Conservation (phyloP, 1,140 invertebrate genomes). For the Tenebrio molitor region DNA sequence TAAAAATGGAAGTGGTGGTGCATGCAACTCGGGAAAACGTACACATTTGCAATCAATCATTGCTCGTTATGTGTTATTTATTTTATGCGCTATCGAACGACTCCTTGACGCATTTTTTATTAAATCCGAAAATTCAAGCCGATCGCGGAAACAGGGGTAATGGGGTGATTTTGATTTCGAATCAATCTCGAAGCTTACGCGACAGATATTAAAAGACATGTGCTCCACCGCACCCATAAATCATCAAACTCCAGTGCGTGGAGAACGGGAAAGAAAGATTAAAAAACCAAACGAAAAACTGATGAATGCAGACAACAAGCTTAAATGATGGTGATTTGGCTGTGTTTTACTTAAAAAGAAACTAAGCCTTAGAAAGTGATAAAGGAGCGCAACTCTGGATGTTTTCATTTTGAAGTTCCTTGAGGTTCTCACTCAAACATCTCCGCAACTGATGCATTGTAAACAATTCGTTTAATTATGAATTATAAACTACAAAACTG, state of each 20-base stretch:
- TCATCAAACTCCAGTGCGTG: conserved; percentile 14
- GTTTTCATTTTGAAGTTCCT: too few relatives aligned
- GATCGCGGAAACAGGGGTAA: conserved; percentile 2
- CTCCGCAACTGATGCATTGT: too few relatives aligned
- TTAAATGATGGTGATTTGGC: neutral
- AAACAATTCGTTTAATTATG: too few relatives aligned
- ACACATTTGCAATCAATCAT: conserved; percentile 25
- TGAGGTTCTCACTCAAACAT: too few relatives aligned
- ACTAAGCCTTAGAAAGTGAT: too few relatives aligned
- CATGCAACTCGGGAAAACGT: too few relatives aligned
- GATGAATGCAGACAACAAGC: conserved; percentile 5
- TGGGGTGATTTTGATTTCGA: conserved; percentile 30
- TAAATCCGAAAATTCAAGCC: conserved; percentile 7
- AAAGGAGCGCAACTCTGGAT: too few relatives aligned
- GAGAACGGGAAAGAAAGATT: neutral
- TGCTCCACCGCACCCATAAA: conserved; percentile 22
- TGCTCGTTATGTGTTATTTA: neutral
- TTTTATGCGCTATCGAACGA: conserved; percentile 8
- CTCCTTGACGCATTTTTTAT: conserved; percentile 6
- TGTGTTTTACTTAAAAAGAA: too few relatives aligned
- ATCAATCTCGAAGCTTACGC: conserved; percentile 28
- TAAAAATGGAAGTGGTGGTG: too few relatives aligned
- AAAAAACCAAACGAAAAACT: neutral
- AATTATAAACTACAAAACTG: too few relatives aligned
- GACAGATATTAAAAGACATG: conserved; percentile 33